Conservation (phyloP, 1,140 invertebrate genomes). For the Zaprionus lachaisei region DNA sequence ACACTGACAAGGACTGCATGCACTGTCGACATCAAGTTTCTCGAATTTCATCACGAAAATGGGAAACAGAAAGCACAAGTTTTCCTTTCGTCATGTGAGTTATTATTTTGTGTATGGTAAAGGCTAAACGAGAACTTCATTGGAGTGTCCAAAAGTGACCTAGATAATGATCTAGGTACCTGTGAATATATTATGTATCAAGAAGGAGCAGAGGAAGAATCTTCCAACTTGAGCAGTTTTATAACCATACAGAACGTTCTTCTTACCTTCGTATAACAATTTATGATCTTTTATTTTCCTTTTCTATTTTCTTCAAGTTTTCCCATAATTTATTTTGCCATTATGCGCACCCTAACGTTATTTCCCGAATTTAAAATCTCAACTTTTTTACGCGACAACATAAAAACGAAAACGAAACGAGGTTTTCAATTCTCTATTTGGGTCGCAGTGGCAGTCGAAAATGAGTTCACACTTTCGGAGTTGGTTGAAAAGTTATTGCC, state of each 20-base stretch:
- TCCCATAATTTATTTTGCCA: not conserved
- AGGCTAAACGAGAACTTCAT: not conserved
- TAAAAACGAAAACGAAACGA: conserved; percentile 7
- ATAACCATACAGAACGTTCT: not conserved
- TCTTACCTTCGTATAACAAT: not conserved
- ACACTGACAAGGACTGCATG: not conserved
- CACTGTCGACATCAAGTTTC: conserved; percentile 20
- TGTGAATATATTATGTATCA: not conserved
- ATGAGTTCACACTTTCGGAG: conserved; percentile 11
- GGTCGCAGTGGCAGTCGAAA: not conserved
- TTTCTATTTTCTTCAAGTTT: not conserved
- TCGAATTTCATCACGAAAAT: conserved; percentile 37
- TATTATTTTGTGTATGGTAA: conserved; percentile 17
- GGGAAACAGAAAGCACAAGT: not conserved
- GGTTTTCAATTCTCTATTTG: not conserved
- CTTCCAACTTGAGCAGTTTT: not conserved
- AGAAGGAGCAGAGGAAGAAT: not conserved
- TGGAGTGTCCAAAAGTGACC: not conserved
- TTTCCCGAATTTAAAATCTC: not conserved
- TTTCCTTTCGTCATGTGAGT: conserved; percentile 1
- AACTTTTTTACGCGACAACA: conserved; percentile 1
- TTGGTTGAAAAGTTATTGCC: conserved; percentile 3
- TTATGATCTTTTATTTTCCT: not conserved
- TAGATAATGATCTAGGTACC: not conserved
- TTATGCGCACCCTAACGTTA: not conserved